Evolutionary conservation across 2,888 invertebrate genomes (phyloP).

Genomic region (Andrena flavipes): DNA sequence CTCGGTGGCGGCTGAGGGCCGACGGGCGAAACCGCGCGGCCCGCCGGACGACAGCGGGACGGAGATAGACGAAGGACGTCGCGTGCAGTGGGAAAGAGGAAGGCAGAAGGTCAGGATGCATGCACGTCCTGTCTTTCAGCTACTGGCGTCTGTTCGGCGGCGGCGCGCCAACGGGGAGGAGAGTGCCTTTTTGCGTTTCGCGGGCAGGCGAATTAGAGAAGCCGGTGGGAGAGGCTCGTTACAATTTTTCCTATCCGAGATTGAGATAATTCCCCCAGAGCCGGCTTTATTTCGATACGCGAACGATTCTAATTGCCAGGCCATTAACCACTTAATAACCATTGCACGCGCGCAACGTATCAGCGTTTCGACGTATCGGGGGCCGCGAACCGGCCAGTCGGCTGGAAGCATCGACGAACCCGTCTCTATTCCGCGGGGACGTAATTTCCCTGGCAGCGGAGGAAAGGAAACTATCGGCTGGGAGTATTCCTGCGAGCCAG

Average conservation of each 20-base stretch:
- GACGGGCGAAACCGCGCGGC: constrained; percentile 70
- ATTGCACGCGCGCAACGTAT: constrained; percentile 9
- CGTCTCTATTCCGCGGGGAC: no score
- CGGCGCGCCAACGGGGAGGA: neutral
- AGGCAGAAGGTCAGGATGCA: constrained; percentile 51
- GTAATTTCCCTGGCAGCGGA: no score
- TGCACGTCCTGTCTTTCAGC: constrained; percentile 52
- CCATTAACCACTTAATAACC: constrained; percentile 51
- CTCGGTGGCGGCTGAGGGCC: constrained; percentile 62
- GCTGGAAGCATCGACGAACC: no score
- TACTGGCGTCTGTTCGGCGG: constrained; percentile 41
- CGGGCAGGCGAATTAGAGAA: constrained; percentile 16
- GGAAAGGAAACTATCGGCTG: no score
- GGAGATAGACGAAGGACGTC: constrained; percentile 17
- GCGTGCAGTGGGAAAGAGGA: constrained; percentile 31
- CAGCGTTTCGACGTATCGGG: neutral
- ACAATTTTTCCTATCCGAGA: constrained; percentile 46
- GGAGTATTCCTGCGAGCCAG: no score
- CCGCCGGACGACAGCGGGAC: constrained; percentile 9
- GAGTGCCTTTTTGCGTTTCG: constrained; percentile 28
- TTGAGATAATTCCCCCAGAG: constrained; percentile 43
- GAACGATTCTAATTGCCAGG: constrained; percentile 44
- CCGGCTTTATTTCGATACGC: constrained; percentile 27
- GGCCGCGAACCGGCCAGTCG: neutral
- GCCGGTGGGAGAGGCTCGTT: constrained; percentile 38